Evolutionary conservation across 2,888 invertebrate species (phyloP).

Genomic region (Hoplodrina blanda): DNA sequence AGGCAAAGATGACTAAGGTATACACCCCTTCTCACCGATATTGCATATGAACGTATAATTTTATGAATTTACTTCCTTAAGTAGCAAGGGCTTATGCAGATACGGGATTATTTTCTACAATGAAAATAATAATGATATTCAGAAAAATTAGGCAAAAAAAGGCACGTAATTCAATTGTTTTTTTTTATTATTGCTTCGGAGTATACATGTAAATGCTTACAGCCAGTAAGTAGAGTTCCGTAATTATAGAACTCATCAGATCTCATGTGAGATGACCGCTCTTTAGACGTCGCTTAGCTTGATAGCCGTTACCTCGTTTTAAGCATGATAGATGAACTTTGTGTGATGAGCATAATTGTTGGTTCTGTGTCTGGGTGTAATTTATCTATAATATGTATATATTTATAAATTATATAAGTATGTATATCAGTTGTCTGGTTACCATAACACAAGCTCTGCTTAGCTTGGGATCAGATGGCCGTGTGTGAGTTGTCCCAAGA

Average conservation of each 20-base stretch:
- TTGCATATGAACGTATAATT: conserved; percentile 9
- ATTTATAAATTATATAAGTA: too few species aligned
- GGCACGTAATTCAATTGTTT: not conserved
- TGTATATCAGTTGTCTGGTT: too few species aligned
- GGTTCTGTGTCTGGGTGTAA: too few species aligned
- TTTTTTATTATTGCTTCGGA: not conserved
- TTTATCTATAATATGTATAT: too few species aligned
- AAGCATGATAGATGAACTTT: conserved; percentile 29
- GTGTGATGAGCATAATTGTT: too few species aligned
- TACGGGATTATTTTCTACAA: not conserved
- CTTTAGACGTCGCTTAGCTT: conserved; percentile 58
- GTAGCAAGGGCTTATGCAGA: not conserved
- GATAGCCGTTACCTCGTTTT: conserved; percentile 27
- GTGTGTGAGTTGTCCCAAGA: too few species aligned
- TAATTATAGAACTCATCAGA: conserved; percentile 43
- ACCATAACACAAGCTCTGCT: too few species aligned
- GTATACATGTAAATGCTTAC: conserved; percentile 15
- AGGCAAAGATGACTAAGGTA: conserved; percentile 1
- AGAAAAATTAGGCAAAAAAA: not conserved
- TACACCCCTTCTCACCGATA: conserved; percentile 10
- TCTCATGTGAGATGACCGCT: conserved; percentile 46
- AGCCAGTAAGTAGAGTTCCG: conserved; percentile 15
- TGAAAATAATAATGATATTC: not conserved
- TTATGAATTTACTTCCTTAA: conserved; percentile 3
- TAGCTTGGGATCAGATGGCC: too few species aligned